Conservation (phyloP, 2,797 vertebrate genomes). For the Leptodactylus fallax region DNA sequence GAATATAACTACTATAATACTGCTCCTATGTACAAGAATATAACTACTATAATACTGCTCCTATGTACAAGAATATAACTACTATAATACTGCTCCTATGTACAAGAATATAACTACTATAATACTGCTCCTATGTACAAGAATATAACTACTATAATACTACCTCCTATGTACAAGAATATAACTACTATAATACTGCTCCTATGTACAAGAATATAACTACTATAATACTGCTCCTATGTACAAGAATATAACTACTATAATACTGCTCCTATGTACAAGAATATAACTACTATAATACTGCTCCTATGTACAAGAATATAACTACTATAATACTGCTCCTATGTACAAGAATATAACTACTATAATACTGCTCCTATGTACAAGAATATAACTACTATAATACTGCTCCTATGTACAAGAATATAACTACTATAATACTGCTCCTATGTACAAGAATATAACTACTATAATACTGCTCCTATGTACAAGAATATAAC, state of each 20-base stretch:
- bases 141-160: constrained; percentile 15
- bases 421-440: constrained; percentile 24
- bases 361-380: constrained; percentile 8
- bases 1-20: constrained; percentile 9
- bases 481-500: neutral
- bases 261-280: constrained; percentile 10
- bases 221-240: constrained; percentile 7
- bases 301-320: neutral
- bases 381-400: constrained; percentile 17
- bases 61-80: neutral
- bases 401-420: neutral
- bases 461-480: constrained; percentile 1
- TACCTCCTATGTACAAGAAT: neutral
- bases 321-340: constrained; percentile 4
- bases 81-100: neutral
- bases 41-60: constrained; percentile 11
- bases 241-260: constrained; percentile 11
- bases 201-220: constrained; percentile 12
- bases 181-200: constrained; percentile 13
- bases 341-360: constrained; percentile 5
- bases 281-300: constrained; percentile 15
- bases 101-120: constrained; percentile 1
- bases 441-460: neutral
- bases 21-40: neutral
- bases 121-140: neutral